Evolutionary conservation across 2,797 vertebrate species (phyloP), one percentile per base, ranked within the genome.

Genomic region (Myripristis jacobus): DNA sequence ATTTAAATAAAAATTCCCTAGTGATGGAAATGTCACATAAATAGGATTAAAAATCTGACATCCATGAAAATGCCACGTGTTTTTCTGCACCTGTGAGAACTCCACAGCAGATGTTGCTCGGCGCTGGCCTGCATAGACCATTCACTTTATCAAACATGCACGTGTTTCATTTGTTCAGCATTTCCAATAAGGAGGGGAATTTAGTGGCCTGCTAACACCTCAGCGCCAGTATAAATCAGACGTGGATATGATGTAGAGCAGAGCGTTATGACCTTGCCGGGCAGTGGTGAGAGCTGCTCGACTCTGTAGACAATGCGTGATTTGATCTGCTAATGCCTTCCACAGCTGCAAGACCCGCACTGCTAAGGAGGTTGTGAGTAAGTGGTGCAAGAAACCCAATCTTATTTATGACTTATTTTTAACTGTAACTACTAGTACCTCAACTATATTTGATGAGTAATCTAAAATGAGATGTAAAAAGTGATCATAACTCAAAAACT

Each of bases 141-240:
- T 72, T 77, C 16, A 6, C 21, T 75, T 89, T 70, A 70, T 79
- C 71, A 62, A 68, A 36, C 46, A 61, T 62, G 54, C 77, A 81
- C 53, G 78, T 74, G 48, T 73, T 74, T 67, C 57, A 69, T 70
- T 82, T 71, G 65, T 73, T 78, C 58, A 44, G 25, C 44, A 52
- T 78, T 87, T 77, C 67, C 68, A 66, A 56, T 86, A 87, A 85
- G 56, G 19, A 77, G 60, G 66, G 41, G 46, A 55, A 71, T 79
- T 87, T 87, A 80, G 68, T 75, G 80, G 79, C n/a, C 19, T 61
- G 41, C 83, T 74, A 80, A 86, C 88, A 86, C 86, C 85, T 89
- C 71, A 18, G 60, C 9, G 34, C 66, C 43, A 65, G 36, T 24
- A 78, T 88, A 85, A 92, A 88, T 91, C 82, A 88, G 65, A 58